Conservation (phyloP, 2,113 vertebrate genomes). For the Bos javanicus region DNA sequence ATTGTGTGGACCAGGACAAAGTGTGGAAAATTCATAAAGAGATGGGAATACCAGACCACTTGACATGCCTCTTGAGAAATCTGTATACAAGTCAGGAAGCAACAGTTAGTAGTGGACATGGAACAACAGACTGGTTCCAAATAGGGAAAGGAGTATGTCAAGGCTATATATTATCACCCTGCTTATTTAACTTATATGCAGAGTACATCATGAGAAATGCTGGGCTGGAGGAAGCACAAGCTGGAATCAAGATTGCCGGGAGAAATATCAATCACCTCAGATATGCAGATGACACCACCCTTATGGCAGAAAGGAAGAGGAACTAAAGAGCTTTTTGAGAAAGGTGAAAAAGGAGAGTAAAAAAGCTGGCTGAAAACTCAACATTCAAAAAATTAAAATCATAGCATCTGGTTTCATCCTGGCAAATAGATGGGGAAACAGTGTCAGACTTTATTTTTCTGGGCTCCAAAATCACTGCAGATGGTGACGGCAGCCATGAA, state of each 20-base stretch:
- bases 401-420: not conserved
- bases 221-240: not conserved
- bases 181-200: not conserved
- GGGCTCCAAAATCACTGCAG: not conserved
- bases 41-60: not conserved
- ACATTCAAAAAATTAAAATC: not conserved
- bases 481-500: not conserved
- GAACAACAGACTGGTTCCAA: not conserved
- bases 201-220: not conserved
- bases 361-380: not conserved
- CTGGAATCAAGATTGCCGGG: not conserved
- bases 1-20: fast-evolving
- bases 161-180: not conserved
- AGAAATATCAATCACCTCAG: not conserved
- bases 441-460: not conserved
- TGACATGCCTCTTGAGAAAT: not conserved
- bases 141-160: not conserved
- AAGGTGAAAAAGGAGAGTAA: not conserved
- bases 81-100: not conserved
- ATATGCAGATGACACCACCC: not conserved
- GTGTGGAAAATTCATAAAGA: not conserved
- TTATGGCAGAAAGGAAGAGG: not conserved
- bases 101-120: not conserved
- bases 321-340: not conserved
- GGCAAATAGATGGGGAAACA: not conserved